Evolutionary conservation across 1,140 invertebrate species (phyloP).

Genomic region (Macrocentrus cingulum): DNA sequence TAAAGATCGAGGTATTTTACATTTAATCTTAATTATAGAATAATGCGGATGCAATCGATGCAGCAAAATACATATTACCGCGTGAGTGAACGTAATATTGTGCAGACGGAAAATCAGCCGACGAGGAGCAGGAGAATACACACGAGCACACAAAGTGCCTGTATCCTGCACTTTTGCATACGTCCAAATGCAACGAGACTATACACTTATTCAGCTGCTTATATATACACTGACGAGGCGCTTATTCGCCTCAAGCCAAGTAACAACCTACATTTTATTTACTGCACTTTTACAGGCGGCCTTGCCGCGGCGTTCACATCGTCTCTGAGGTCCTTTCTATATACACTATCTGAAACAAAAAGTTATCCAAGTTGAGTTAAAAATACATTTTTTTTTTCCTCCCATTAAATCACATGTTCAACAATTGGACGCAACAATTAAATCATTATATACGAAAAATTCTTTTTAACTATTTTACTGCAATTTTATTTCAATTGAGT

Average conservation of each 20-base stretch:
- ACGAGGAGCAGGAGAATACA: neutral
- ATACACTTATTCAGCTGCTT: neutral
- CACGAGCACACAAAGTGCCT: too few relatives aligned
- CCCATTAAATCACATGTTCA: too few relatives aligned
- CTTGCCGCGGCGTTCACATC: slow-evolving; percentile 45
- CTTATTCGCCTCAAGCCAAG: slow-evolving; percentile 40
- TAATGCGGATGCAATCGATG: too few relatives aligned
- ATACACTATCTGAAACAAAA: neutral
- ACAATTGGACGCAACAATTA: too few relatives aligned
- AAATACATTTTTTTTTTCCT: slow-evolving; percentile 12
- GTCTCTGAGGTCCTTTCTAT: slow-evolving; percentile 27
- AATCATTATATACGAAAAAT: too few relatives aligned
- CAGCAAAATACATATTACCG: too few relatives aligned
- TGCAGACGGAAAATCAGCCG: too few relatives aligned
- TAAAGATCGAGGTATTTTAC: too few relatives aligned
- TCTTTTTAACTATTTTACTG: too few relatives aligned
- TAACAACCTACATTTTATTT: slow-evolving; percentile 49
- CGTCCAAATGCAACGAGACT: neutral
- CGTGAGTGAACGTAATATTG: too few relatives aligned
- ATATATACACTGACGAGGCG: slow-evolving; percentile 14
- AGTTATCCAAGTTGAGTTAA: too few relatives aligned
- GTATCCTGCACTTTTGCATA: too few relatives aligned
- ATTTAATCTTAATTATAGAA: neutral
- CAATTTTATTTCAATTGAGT: slow-evolving; percentile 15
- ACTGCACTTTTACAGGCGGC: slow-evolving; percentile 41